Percentiles rank a stretch among this genome's conserved stretches.
Evolutionary conservation across 1,140 invertebrate genomes (phyloP).

Genomic region (Hormaphis cornu): DNA sequence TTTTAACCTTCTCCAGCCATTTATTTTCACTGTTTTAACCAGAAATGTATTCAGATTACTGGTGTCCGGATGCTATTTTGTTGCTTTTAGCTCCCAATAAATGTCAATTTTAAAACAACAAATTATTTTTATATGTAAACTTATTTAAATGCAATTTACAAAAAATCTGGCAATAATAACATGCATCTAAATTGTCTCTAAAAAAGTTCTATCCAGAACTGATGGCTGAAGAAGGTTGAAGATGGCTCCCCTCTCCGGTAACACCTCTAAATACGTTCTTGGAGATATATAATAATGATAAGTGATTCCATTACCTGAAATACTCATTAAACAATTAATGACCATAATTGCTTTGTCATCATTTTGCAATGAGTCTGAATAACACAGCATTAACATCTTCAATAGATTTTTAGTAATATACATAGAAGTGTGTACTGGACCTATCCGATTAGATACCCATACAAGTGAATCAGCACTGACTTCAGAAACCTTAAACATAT

Average conservation of each 20-base stretch:
- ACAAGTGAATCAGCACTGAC: slow-evolving; percentile 83
- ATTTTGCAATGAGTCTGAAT: slow-evolving; percentile 66
- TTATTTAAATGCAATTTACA: no score
- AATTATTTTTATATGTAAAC: no score
- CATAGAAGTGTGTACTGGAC: slow-evolving; percentile 83
- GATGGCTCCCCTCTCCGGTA: no score
- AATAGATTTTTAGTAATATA: slow-evolving; percentile 84
- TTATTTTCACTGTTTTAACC: slow-evolving; percentile 5
- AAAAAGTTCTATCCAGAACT: no score
- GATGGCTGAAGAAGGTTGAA: no score
- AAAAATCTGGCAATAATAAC: no score
- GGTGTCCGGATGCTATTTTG: no score
- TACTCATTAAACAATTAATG: slow-evolving; percentile 74
- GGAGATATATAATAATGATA: no score
- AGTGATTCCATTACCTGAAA: slow-evolving; percentile 58
- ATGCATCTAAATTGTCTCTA: no score
- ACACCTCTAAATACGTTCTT: no score
- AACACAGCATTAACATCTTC: slow-evolving; percentile 87
- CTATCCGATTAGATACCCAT: slow-evolving; percentile 87
- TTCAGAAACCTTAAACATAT: slow-evolving; percentile 60
- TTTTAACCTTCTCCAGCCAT: not conserved
- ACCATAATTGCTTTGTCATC: slow-evolving; percentile 75
- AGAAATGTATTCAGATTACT: not conserved
- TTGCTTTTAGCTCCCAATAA: no score
- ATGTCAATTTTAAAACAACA: no score